Conservation (phyloP, 2,888 invertebrate species). For the Aquatica leii region DNA sequence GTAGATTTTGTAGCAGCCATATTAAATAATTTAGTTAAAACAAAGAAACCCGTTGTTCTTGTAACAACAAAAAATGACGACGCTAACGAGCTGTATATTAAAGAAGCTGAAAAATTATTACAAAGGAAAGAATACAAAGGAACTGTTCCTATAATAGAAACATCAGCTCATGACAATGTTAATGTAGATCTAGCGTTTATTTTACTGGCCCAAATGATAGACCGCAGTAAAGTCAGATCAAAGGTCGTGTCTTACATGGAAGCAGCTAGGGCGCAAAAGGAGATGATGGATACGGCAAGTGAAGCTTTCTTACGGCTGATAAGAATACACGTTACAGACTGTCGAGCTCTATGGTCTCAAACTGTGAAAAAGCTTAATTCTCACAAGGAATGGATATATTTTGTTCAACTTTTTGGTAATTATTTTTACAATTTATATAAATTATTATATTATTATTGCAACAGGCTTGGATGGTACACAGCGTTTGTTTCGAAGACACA, state of each 20-base stretch:
- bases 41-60: slow-evolving; percentile 94
- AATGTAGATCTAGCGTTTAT: slow-evolving; percentile 94
- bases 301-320: slow-evolving; percentile 91
- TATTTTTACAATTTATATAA: slow-evolving; percentile 4
- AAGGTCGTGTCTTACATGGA: slow-evolving; percentile 81
- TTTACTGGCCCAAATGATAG: slow-evolving; percentile 89
- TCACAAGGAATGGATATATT: slow-evolving; percentile 89
- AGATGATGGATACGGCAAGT: slow-evolving; percentile 87
- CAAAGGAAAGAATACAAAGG: slow-evolving; percentile 92
- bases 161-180: slow-evolving; percentile 94
- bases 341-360: slow-evolving; percentile 86
- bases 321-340: slow-evolving; percentile 82
- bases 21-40: slow-evolving; percentile 85
- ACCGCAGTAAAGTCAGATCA: slow-evolving; percentile 80
- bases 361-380: slow-evolving; percentile 85
- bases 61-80: slow-evolving; percentile 97
- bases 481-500: slow-evolving; percentile 78
- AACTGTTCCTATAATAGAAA: slow-evolving; percentile 88
- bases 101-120: slow-evolving; percentile 89
- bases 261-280: slow-evolving; percentile 85
- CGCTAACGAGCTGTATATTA: slow-evolving; percentile 83
- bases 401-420: slow-evolving; percentile 88
- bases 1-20: slow-evolving; percentile 86
- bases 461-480: slow-evolving; percentile 65
- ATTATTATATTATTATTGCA: background rate